Evolutionary conservation across 2,113 vertebrate species (phyloP).

Genomic region (Archocentrus centrarchus): DNA sequence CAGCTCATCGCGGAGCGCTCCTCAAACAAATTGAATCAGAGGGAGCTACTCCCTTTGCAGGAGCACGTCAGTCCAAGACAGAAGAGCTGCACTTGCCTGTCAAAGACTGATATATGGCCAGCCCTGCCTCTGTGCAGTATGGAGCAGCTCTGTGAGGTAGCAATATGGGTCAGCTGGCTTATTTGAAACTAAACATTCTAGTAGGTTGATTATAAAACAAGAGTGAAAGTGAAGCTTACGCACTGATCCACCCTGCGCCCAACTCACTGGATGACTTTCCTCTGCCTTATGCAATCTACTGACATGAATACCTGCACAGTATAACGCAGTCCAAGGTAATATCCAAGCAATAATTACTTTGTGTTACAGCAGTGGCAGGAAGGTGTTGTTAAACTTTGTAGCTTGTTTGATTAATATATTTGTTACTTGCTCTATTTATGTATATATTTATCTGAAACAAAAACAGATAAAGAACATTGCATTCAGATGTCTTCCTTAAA

Average conservation of each 20-base stretch:
- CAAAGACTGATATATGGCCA: constrained; percentile 29
- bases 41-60: constrained; percentile 25
- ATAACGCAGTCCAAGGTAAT: background rate
- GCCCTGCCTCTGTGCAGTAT: background rate
- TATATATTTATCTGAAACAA: background rate
- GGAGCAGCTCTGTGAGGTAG: constrained; percentile 12
- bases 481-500: background rate
- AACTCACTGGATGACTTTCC: constrained; percentile 15
- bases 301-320: constrained; percentile 17
- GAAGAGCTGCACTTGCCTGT: constrained; percentile 26
- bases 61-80: constrained; percentile 20
- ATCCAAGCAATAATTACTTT: background rate
- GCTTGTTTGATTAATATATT: background rate
- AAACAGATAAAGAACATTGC: background rate
- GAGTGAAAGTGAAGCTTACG: constrained; percentile 56
- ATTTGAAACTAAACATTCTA: constrained; percentile 62
- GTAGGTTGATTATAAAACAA: constrained; percentile 59
- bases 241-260: constrained; percentile 4
- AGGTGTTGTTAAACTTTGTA: constrained; percentile 5
- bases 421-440: background rate
- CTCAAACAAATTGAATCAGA: constrained; percentile 25
- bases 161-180: constrained; percentile 53
- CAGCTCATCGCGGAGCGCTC: background rate
- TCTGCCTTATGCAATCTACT: background rate
- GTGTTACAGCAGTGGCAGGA: background rate